Conservation (phyloP, 1,140 invertebrate genomes). For the Drosophila elegans region DNA sequence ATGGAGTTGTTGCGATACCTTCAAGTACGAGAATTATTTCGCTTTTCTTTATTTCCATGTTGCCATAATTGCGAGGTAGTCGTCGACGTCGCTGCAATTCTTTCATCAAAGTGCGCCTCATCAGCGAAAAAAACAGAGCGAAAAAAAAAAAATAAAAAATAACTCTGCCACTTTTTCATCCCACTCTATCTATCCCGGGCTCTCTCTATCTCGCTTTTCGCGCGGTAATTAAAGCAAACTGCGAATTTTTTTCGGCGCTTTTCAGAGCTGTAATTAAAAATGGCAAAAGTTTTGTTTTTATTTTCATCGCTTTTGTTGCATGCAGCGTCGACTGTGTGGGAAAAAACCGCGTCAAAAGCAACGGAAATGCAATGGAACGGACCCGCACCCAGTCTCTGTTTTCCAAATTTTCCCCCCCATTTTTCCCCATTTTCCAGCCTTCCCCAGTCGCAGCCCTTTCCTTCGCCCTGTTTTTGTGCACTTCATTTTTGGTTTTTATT, state of each 20-base stretch:
- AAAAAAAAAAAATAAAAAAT: slow-evolving; percentile 25
- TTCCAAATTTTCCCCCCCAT: slow-evolving; percentile 5
- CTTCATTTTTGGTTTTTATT: slow-evolving; percentile 30
- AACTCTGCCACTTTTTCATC: slow-evolving; percentile 19
- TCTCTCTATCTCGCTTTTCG: slow-evolving; percentile 31
- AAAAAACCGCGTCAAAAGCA: slow-evolving; percentile 78
- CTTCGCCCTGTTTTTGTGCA: slow-evolving; percentile 6
- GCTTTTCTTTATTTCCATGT: slow-evolving; percentile 79
- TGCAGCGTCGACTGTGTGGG: slow-evolving; percentile 39
- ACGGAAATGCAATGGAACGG: slow-evolving; percentile 69
- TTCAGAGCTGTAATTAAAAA: slow-evolving; percentile 81
- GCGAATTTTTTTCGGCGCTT: slow-evolving; percentile 75
- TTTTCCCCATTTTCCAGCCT: slow-evolving; percentile 5
- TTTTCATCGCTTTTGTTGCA: slow-evolving; percentile 39
- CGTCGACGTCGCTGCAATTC: slow-evolving; percentile 58
- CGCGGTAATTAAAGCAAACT: slow-evolving; percentile 79
- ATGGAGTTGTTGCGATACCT: slow-evolving; percentile 66
- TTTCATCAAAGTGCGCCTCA: slow-evolving; percentile 81
- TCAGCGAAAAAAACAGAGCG: slow-evolving; percentile 45
- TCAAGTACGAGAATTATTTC: slow-evolving; percentile 74
- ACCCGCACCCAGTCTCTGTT: slow-evolving; percentile 1
- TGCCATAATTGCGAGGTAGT: slow-evolving; percentile 74
- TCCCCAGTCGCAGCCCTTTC: slow-evolving; percentile 8
- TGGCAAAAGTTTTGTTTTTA: slow-evolving; percentile 75
- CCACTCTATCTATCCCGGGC: not conserved